Conservation (phyloP, 2,888 invertebrate genomes). For the Drosophila aldrichi region DNA sequence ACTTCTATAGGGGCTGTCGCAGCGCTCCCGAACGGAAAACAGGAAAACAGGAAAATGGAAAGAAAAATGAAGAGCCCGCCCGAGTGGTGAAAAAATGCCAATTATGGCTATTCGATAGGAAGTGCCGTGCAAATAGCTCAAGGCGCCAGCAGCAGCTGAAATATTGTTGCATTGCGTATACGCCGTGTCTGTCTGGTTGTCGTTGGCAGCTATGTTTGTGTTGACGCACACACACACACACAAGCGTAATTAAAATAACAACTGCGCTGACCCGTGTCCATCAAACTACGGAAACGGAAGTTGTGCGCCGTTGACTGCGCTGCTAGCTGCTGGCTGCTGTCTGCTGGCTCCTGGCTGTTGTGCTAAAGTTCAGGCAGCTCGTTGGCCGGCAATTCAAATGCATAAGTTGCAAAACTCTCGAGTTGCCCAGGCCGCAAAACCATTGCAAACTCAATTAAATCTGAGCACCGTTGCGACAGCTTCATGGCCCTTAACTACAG, state of each 20-base stretch:
- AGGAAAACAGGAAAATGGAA: constrained; percentile 16
- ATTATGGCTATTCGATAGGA: constrained; percentile 64
- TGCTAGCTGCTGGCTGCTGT: neutral
- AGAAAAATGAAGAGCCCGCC: constrained; percentile 5
- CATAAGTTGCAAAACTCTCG: constrained; percentile 55
- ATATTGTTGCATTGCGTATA: constrained; percentile 57
- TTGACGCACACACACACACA: constrained; percentile 5
- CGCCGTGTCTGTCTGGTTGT: constrained; percentile 11
- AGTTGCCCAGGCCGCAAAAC: constrained; percentile 66
- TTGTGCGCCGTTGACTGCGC: constrained; percentile 29
- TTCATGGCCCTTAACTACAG: constrained; percentile 59
- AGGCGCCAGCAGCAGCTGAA: constrained; percentile 14
- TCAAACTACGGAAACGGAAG: constrained; percentile 45
- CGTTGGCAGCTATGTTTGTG: constrained; percentile 16
- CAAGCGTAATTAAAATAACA: constrained; percentile 62
- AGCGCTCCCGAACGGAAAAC: constrained; percentile 8
- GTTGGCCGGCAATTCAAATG: constrained; percentile 44
- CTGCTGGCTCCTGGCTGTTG: constrained; percentile 11
- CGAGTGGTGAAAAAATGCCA: constrained; percentile 58
- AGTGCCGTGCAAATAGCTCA: constrained; percentile 45
- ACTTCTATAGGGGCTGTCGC: constrained; percentile 52
- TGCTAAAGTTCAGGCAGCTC: constrained; percentile 47
- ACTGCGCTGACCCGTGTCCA: constrained; percentile 38
- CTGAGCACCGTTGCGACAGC: constrained; percentile 72
- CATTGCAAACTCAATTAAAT: constrained; percentile 81